Base-by-base conservation (phyloP, 2,888 invertebrate genomes). In the Nebria salina region DNA sequence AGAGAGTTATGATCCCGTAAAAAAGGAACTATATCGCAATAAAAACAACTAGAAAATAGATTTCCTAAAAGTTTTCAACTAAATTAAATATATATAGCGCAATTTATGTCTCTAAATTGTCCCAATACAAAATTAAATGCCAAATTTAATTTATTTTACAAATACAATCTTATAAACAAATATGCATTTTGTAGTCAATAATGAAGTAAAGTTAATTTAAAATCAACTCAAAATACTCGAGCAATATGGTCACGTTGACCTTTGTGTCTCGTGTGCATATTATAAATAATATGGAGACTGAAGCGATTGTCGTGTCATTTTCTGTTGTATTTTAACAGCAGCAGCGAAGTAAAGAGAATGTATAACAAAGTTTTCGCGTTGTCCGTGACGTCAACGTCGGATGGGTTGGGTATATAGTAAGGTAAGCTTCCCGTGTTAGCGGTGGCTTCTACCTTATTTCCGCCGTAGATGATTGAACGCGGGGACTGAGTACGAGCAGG, bases 391-490 rank as follows among this genome's bases (percentile, higher is more conserved):
- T 54, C 54, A 13, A 8, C 54, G 6, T 54, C 8, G 54, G 11
- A 54, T 54, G 54, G 54, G 54, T 54, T 54, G 54, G 54, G 54
- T 54, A 54, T 25, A 68, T 25, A 11, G 34, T 20, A 41, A 78
- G 78, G 78, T 78, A 75, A 75, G 78, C 74, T 70, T 43, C 68
- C 41, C 75, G 41, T 68, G 80, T 68, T 68, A 75, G 34, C 75
- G 75, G 75, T 75, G 75, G 75, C 75, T 75, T 75, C 80, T 75
- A 80, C 80, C 75, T 80, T 75, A 80, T 80, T 80, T 80, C 80
- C 80, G 79, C 75, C 75, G 72, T 70, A 80, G 80, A 80, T 80
- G 80, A 80, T 80, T 80, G 80, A 80, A 73, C 15, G 41, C 73
- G 13, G 42, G 11, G 68, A 26, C 26, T 7, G 68, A 11, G 54